These are phyloP conservation scores for Phthorimaea operculella DNA, from an alignment of 1,140 invertebrate genomes.

Conservation along the genomic window DNA sequence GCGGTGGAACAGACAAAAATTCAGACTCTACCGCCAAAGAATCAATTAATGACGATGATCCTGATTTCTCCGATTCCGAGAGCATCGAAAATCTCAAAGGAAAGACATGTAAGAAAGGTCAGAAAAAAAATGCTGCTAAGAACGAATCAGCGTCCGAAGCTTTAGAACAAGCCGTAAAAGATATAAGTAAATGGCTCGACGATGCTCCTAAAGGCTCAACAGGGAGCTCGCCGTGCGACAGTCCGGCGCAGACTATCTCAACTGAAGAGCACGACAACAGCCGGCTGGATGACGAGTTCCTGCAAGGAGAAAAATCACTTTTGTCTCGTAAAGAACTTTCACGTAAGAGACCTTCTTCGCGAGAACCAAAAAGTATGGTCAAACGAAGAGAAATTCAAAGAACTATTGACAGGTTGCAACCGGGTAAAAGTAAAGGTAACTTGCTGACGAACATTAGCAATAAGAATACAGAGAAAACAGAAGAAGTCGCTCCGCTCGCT, in stretches of 20 bases:
- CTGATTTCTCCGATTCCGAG: constrained; percentile 37
- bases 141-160: constrained; percentile 78
- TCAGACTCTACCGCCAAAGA: constrained; percentile 28
- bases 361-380: constrained; percentile 49
- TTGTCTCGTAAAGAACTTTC: constrained; percentile 45
- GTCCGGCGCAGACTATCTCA: constrained; percentile 46
- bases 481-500: constrained; percentile 59
- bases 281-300: constrained; percentile 48
- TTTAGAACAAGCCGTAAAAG: constrained; percentile 86
- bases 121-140: constrained; percentile 54
- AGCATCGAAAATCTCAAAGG: constrained; percentile 38
- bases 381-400: constrained; percentile 80
- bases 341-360: constrained; percentile 55
- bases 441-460: constrained; percentile 71
- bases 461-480: constrained; percentile 54
- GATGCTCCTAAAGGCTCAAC: constrained; percentile 80
- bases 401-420: constrained; percentile 84
- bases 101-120: constrained; percentile 37
- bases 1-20: constrained; percentile 31
- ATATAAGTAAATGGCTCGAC: constrained; percentile 89
- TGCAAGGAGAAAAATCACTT: constrained; percentile 42
- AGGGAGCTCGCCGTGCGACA: constrained; percentile 75
- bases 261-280: constrained; percentile 58
- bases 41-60: constrained; percentile 29
- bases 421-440: constrained; percentile 87